Evolutionary conservation across 2,797 vertebrate species (phyloP).

Genomic region (Intellagama lesueurii): DNA sequence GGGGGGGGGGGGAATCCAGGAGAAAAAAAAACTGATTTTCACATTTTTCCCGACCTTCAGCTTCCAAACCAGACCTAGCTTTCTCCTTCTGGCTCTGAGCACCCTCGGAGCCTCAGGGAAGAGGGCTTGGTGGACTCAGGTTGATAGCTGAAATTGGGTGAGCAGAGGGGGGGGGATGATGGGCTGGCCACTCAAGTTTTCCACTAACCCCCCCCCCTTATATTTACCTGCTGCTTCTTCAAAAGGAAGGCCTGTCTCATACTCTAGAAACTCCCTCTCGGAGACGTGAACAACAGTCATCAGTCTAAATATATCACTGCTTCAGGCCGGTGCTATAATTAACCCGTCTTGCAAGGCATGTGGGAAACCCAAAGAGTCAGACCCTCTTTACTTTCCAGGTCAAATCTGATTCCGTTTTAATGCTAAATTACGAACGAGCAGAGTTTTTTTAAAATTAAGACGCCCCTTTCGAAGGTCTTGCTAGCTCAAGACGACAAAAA

Average conservation of each 20-base stretch:
- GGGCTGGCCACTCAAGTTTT: too few species aligned
- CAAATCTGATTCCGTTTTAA: not conserved
- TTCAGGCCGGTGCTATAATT: conserved; percentile 2
- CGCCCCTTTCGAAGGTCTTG: not conserved
- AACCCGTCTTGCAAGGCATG: not conserved
- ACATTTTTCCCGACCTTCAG: too few species aligned
- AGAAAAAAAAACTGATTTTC: too few species aligned
- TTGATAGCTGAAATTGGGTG: not conserved
- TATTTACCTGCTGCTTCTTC: not conserved
- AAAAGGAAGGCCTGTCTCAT: not conserved
- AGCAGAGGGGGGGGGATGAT: not conserved
- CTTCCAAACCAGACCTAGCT: too few species aligned
- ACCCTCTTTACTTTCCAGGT: not conserved
- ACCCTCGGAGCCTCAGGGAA: too few species aligned
- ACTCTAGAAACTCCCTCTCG: not conserved
- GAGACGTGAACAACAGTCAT: not conserved
- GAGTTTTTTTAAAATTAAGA: not conserved
- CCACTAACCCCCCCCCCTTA: not conserved
- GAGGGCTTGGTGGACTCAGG: too few species aligned
- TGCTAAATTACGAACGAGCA: not conserved
- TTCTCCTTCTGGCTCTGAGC: too few species aligned
- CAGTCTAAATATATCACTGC: not conserved
- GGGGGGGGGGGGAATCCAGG: too few species aligned
- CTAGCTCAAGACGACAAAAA: too few species aligned
- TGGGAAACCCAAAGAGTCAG: not conserved